Percentiles rank a stretch among this genome's conserved stretches.
Evolutionary conservation across 37 sponge, comb jelly and placozoan species (phyloP).

Genomic region (Oopsacas minuta): DNA sequence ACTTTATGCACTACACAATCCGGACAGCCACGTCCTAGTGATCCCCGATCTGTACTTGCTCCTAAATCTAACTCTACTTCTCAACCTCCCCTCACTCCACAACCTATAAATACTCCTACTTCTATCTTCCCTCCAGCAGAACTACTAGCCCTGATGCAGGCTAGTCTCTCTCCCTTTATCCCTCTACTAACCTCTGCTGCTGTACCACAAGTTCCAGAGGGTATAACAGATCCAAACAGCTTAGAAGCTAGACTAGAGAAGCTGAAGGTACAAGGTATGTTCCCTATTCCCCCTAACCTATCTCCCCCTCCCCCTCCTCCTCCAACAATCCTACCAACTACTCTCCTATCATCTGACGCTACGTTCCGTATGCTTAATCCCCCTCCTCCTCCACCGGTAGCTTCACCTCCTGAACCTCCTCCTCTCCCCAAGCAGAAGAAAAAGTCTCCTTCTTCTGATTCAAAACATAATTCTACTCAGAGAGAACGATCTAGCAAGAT

Average conservation of each 20-base stretch:
- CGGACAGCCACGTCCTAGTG: not conserved
- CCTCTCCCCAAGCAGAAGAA: not conserved
- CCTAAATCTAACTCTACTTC: not conserved
- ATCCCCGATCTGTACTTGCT: not conserved
- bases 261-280: conserved; percentile 9
- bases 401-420: not conserved
- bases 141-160: not conserved
- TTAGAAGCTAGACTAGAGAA: not conserved
- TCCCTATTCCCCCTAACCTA: not conserved
- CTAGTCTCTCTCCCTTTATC: not conserved
- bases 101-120: not conserved
- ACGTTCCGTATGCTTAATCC: not conserved
- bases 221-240: not conserved
- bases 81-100: not conserved
- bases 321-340: not conserved
- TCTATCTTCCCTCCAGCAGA: not conserved
- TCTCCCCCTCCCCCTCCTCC: conserved; percentile 12
- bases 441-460: not conserved
- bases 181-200: not conserved
- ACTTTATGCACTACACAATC: not conserved
- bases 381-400: not conserved
- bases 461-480: not conserved
- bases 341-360: not conserved
- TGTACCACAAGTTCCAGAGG: not conserved
- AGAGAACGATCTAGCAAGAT: not conserved